These are phyloP conservation scores for Poeciliopsis paucimaculata DNA, from an alignment of 2,797 vertebrate genomes.

Conservation along the genomic window DNA sequence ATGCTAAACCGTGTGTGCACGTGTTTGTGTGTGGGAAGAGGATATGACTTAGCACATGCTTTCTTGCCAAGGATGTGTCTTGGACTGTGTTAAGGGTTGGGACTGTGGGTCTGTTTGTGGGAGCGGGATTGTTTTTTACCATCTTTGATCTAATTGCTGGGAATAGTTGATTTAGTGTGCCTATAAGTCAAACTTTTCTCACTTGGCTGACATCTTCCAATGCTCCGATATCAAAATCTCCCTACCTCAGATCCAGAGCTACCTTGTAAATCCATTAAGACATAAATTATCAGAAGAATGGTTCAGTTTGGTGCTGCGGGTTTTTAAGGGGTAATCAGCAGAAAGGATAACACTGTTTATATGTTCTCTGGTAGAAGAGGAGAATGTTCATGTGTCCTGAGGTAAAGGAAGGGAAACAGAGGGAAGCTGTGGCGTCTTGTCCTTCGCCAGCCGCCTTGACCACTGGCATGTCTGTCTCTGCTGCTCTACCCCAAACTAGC, in stretches of 20 bases:
- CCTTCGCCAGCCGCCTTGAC: constrained; percentile 60
- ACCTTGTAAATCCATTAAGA: constrained; percentile 51
- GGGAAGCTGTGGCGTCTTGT: constrained; percentile 55
- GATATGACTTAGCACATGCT: constrained; percentile 38
- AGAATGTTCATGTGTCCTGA: constrained; percentile 36
- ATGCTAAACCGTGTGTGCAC: constrained; percentile 23
- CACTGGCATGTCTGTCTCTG: constrained; percentile 68
- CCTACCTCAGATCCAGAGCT: constrained; percentile 44
- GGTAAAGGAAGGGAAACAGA: constrained; percentile 34
- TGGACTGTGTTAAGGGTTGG: constrained; percentile 39
- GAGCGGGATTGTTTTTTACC: constrained; percentile 41
- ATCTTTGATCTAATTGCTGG: constrained; percentile 49
- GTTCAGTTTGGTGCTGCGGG: constrained; percentile 45
- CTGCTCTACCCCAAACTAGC: constrained; percentile 62
- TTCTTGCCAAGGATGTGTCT: constrained; percentile 43
- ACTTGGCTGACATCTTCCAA: constrained; percentile 61
- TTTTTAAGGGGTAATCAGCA: constrained; percentile 37
- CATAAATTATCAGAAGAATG: constrained; percentile 58
- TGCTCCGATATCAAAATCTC: constrained; percentile 55
- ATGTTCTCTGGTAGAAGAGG: constrained; percentile 40
- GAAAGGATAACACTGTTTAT: constrained; percentile 52
- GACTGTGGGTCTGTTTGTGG: constrained; percentile 53
- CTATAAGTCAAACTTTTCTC: constrained; percentile 62
- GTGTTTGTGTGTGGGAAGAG: not conserved
- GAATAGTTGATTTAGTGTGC: constrained; percentile 62